These are phyloP conservation scores for Artibeus jamaicensis DNA, from an alignment of 2,797 vertebrate species.

Conservation along the genomic window DNA sequence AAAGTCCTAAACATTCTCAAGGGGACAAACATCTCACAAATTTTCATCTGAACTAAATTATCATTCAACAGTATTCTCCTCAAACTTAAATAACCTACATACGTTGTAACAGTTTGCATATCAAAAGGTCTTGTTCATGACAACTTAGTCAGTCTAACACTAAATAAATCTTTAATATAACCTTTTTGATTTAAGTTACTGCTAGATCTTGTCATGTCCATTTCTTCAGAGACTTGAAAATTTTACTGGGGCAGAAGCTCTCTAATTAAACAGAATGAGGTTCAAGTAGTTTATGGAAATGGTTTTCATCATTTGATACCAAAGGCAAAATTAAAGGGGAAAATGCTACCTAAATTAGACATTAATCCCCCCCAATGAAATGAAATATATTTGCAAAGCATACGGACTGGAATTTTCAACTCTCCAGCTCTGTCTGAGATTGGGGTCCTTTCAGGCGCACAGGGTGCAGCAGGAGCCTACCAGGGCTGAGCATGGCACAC, in stretches of 20 bases:
- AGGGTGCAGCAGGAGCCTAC: not conserved
- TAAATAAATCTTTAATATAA: slow-evolving; percentile 20
- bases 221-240: slow-evolving; percentile 59
- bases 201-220: slow-evolving; percentile 12
- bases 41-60: slow-evolving; percentile 2
- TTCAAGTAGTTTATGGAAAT: slow-evolving; percentile 69
- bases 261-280: slow-evolving; percentile 69
- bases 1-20: accelerated
- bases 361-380: slow-evolving; percentile 51
- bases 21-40: not conserved
- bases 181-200: slow-evolving; percentile 14
- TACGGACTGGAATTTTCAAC: slow-evolving; percentile 23
- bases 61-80: not conserved
- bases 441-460: not conserved
- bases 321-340: slow-evolving; percentile 66
- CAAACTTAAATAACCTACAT: not conserved
- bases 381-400: not conserved
- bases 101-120: not conserved
- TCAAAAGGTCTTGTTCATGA: not conserved
- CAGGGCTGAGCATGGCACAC: not conserved
- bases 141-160: slow-evolving; percentile 18
- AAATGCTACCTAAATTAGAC: slow-evolving; percentile 66
- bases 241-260: slow-evolving; percentile 50
- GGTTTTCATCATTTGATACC: slow-evolving; percentile 61
- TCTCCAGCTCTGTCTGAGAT: not conserved